Evolutionary conservation across 2,113 vertebrate species (phyloP).

Genomic region (Pluvianellus socialis): DNA sequence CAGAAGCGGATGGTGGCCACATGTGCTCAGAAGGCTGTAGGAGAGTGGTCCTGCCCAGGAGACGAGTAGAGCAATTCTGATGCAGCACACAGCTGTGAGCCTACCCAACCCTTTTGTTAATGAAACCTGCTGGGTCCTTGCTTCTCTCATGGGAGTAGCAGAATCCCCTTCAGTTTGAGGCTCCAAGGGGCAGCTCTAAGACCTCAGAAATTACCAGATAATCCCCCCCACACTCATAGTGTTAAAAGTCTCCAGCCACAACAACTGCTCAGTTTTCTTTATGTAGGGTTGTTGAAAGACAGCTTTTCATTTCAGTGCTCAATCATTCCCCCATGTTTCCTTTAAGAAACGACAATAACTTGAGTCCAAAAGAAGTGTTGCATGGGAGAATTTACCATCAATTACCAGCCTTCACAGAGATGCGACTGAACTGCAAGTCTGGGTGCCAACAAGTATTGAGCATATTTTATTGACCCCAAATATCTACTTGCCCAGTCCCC

Average conservation of each 20-base stretch:
- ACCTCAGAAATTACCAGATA: background rate
- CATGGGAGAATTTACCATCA: background rate
- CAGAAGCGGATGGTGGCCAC: background rate
- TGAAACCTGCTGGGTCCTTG: background rate
- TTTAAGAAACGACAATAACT: background rate
- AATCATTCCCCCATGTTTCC: rapidly evolving
- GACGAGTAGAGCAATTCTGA: background rate
- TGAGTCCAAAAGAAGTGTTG: background rate
- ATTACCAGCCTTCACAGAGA: background rate
- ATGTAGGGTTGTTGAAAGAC: background rate
- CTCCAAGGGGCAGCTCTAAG: background rate
- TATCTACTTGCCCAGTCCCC: background rate
- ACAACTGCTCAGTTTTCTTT: background rate
- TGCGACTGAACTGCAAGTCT: background rate
- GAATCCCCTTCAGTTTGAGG: background rate
- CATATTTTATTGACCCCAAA: background rate
- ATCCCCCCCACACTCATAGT: background rate
- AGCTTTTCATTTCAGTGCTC: background rate
- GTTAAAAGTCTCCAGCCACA: background rate
- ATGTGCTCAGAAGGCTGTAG: background rate
- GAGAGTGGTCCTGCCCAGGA: background rate
- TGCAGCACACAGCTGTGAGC: background rate
- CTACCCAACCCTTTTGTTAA: background rate
- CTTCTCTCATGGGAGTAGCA: background rate
- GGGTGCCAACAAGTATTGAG: background rate